phyloP scores from a whole-genome alignment of 2,113 vertebrate genomes.

The Coregonus clupeaformis region DNA sequence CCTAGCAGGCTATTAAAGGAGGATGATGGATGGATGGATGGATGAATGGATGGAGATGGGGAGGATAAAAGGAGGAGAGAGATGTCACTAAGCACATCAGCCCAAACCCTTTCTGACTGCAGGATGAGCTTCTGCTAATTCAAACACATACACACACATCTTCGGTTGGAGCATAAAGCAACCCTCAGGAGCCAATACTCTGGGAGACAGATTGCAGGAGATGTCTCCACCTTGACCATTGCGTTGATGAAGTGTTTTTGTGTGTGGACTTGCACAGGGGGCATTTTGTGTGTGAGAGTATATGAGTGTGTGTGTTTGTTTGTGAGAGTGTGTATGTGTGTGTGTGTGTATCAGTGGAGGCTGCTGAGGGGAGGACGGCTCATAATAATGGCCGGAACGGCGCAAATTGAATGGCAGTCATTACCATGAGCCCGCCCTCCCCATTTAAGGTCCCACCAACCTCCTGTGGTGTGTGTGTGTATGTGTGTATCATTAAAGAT shows the following conservation, averaged over 20 bases:
- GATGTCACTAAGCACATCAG: constrained; percentile 67
- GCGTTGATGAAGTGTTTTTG: constrained; percentile 4
- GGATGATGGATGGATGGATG: constrained; percentile 42
- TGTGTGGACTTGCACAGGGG: background rate
- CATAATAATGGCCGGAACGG: no score
- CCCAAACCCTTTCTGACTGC: constrained; percentile 39
- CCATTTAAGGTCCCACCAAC: no score
- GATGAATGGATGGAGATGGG: constrained; percentile 11
- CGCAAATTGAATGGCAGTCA: no score
- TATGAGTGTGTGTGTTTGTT: no score
- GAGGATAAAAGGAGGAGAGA: constrained; percentile 17
- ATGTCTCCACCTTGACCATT: constrained; percentile 66
- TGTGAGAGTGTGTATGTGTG: no score
- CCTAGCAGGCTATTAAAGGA: constrained; percentile 73
- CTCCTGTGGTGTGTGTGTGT: no score
- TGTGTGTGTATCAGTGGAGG: background rate
- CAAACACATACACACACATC: constrained; percentile 31
- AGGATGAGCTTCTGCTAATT: constrained; percentile 28
- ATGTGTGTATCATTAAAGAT: no score
- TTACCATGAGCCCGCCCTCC: no score
- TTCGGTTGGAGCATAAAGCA: constrained; percentile 60
- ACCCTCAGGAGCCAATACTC: constrained; percentile 59
- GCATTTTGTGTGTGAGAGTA: background rate
- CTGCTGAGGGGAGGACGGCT: no score
- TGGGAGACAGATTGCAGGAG: constrained; percentile 64